A percentile compares a stretch with the other conserved stretches of the same genome.
These are phyloP conservation scores for Calephelis perditalis DNA, from an alignment of 2,888 invertebrate species.

Conservation along the genomic window DNA sequence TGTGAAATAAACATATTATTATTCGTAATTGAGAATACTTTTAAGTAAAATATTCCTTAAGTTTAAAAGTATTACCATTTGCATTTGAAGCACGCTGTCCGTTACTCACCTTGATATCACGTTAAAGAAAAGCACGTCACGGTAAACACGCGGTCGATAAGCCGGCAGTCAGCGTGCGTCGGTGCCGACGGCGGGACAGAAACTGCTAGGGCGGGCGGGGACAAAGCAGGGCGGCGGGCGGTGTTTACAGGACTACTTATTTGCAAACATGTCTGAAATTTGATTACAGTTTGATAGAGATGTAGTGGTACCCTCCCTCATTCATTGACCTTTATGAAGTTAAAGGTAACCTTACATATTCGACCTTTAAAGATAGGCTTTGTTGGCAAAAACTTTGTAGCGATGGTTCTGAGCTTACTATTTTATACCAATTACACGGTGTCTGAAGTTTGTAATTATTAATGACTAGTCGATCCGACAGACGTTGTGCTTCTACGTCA, in stretches of 20 bases:
- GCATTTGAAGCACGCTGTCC: constrained; percentile 1
- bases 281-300: constrained; percentile 16
- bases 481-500: too few species aligned
- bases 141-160: constrained; percentile 48
- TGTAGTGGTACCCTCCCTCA: constrained; percentile 12
- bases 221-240: constrained; percentile 23
- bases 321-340: constrained; percentile 2
- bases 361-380: background rate
- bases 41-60: too few species aligned
- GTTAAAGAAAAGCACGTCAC: constrained; percentile 37
- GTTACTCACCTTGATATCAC: constrained; percentile 25
- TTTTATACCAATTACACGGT: too few species aligned
- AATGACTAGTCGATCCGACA: too few species aligned
- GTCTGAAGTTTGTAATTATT: too few species aligned
- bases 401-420: too few species aligned
- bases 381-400: too few species aligned
- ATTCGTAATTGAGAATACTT: too few species aligned
- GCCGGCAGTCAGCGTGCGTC: constrained; percentile 45
- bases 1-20: too few species aligned
- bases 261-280: constrained; percentile 18
- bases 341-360: constrained; percentile 1
- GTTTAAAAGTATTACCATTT: too few species aligned
- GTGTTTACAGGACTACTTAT: constrained; percentile 30
- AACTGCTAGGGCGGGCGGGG: constrained; percentile 57
- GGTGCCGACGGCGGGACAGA: constrained; percentile 41